Evolutionary conservation across 2,113 vertebrate species (phyloP), one percentile per base, ranked within the genome.

Genomic region (Halichoeres trimaculatus): DNA sequence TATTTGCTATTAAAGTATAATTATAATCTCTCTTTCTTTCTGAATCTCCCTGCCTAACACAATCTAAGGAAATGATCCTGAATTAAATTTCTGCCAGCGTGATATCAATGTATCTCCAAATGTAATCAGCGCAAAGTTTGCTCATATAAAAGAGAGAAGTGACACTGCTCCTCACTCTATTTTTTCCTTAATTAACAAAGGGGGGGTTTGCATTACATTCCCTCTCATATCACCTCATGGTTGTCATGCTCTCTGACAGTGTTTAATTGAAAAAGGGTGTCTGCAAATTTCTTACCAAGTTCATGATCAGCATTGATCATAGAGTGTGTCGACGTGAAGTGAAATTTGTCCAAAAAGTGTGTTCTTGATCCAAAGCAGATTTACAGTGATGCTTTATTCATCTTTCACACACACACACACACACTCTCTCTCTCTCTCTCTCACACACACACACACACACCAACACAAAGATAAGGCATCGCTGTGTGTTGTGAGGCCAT

Each of bases 231-330:
- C 61, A 71, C 56, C 64, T 48, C 67, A 61, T 59, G 62, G 59
- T 74, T 82, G 80, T 84, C 83, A 78, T 74, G 51, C 59, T 77
- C 66, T 61, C 59, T 78, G 75, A 80, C 75, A 52, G 70, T 55
- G 53, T 86, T 73, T 78, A 86, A 81, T 85, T 79, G 70, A 78
- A 86, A 85, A 80, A 69, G 50, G 8, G 73, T 34, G 38, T 47
- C 23, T 30, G 57, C 26, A 68, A 55, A 62, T 76, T 78, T 78
- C 56, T 60, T 58, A 59, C 40, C 50, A 45, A 61, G 58, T 70
- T 75, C 43, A 70, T 34, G 45, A 70, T 76, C 78, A 34, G 55
- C 63, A 65, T 16, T 72, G 73, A 83, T 83, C 62, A 74, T 36
- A 71, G 62, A 55, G 58, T 68, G 53, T 61, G 67, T 76, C 72